phyloP scores from a whole-genome alignment of 2,113 vertebrate species.

The Anser cygnoides region DNA sequence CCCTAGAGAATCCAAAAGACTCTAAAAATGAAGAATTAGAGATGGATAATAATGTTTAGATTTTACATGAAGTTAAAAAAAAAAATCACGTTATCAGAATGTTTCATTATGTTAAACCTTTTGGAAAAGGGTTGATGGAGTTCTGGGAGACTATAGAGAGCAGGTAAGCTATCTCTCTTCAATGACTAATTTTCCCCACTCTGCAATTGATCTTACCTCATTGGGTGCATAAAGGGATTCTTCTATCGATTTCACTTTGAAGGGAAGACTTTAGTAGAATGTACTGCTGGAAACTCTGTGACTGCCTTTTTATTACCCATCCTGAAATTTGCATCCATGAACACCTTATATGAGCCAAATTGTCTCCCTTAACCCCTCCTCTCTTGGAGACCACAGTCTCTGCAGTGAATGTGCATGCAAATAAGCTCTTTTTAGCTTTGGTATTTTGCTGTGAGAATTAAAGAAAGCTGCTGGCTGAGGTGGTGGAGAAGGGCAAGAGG shows the following conservation, averaged over 20 bases:
- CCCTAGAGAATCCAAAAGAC: neutral
- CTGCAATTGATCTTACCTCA: neutral
- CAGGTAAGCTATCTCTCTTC: neutral
- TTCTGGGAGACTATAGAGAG: neutral
- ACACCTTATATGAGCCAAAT: neutral
- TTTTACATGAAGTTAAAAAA: neutral
- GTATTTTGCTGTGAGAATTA: neutral
- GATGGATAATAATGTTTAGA: neutral
- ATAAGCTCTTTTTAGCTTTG: neutral
- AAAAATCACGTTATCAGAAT: neutral
- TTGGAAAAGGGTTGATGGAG: neutral
- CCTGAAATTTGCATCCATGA: neutral
- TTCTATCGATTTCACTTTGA: neutral
- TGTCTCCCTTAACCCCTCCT: neutral
- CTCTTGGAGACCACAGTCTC: neutral
- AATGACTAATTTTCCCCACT: neutral
- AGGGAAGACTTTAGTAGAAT: neutral
- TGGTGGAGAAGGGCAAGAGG: neutral
- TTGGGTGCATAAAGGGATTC: neutral
- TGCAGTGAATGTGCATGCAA: accelerated
- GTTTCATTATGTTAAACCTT: neutral
- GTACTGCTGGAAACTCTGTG: neutral
- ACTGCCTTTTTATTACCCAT: neutral
- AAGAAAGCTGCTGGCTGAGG: neutral
- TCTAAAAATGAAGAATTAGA: neutral